Conservation (phyloP, 2,113 vertebrate species). For the Phoxinus phoxinus region DNA sequence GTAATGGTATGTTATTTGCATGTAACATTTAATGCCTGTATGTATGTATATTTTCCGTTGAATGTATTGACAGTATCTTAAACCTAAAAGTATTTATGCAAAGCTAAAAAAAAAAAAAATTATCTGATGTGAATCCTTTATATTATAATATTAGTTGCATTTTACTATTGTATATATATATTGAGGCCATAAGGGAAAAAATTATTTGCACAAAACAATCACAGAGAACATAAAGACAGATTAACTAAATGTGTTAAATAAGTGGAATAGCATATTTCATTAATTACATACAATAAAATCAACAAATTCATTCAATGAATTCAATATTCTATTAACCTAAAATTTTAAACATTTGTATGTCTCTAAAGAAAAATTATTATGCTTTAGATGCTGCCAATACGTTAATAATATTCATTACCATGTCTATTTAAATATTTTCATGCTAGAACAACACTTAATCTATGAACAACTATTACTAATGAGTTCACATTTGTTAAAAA, state of each 20-base stretch:
- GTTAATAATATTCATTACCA: too few relatives aligned
- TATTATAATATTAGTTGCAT: not conserved
- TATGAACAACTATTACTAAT: too few relatives aligned
- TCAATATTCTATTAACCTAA: not conserved
- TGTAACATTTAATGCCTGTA: not conserved
- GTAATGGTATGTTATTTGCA: not conserved
- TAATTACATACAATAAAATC: not conserved
- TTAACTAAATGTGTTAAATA: not conserved
- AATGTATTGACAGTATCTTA: not conserved
- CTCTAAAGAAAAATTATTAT: too few relatives aligned
- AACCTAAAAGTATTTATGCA: not conserved
- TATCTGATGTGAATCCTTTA: not conserved
- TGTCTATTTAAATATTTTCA: too few relatives aligned
- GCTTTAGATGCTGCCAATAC: too few relatives aligned
- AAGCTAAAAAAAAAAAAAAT: not conserved
- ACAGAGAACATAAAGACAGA: not conserved
- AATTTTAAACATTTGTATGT: too few relatives aligned
- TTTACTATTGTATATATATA: too few relatives aligned
- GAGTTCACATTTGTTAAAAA: too few relatives aligned
- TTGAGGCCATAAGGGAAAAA: too few relatives aligned
- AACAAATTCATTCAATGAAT: not conserved
- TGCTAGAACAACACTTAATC: too few relatives aligned
- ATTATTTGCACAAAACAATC: too few relatives aligned
- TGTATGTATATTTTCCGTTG: not conserved
- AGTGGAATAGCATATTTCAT: not conserved